Base-by-base conservation (phyloP, 2,888 invertebrate species). In the Idaea biselata region DNA sequence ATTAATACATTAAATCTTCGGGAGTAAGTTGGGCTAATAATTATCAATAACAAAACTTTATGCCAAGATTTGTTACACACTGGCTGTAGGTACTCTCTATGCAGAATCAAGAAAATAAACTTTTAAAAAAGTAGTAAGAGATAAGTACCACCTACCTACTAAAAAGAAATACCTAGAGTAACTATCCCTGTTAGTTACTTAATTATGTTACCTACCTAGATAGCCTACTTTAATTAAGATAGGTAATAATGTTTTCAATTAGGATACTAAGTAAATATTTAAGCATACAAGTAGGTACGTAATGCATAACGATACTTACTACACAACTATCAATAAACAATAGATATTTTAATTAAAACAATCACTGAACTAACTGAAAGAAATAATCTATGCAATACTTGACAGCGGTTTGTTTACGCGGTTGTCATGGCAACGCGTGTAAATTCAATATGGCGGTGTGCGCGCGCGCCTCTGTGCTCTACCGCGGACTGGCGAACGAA, bases 381-480 rank as follows among this genome's bases (percentile, higher is more conserved):
- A 57, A 11, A 25, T 32, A 32, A 33, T 8, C 44, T 44, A 44
- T 44, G 8, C 44, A 11, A 44, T 44, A 14, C 3, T 44, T 44
- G 44, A 44, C 44, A 63, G 58, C 71, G 70, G 78, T 80, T 44
- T 86, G 84, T 87, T 86, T 87, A 88, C 88, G 82, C 87, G 83
- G 91, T 91, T 78, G 89, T 88, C 91, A 91, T 92, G 84, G 84
- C 81, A 91, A 91, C 91, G 80, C 76, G 77, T 73, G 75, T 69
- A 70, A 74, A 80, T 78, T 74, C 82, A 89, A 88, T 80, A 89
- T 87, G 86, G 87, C 89, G 89, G 84, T 3, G 44, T 44, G 88
- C 88, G 89, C 88, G 86, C 86, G 83, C 89, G 85, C 83, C 80
- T 80, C 88, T 78, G 81, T 82, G 87, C 81, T 79, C 86, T 76